A percentile compares a stretch with the other conserved stretches of the same genome.
These are phyloP conservation scores for Leucophenga montana DNA, from an alignment of 2,888 invertebrate species.

Conservation along the genomic window DNA sequence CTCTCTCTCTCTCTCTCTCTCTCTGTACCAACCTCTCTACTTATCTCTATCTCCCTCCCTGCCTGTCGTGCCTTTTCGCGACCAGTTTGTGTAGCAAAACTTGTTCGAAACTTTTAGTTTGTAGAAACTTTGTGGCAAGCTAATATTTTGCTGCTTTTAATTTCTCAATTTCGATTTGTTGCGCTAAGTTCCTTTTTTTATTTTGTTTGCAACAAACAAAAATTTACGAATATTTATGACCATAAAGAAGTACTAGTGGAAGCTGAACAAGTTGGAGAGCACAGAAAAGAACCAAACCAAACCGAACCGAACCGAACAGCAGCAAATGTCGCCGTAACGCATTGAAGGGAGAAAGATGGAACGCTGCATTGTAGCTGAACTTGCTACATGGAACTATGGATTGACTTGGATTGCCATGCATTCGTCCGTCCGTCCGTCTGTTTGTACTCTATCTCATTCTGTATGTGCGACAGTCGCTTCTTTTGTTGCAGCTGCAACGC, in stretches of 20 bases:
- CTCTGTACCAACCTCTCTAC: no score
- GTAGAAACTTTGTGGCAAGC: no score
- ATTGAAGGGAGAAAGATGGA: neutral
- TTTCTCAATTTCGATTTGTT: slow-evolving; percentile 31
- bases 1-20: no score
- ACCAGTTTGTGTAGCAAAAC: slow-evolving; percentile 3
- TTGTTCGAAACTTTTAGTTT: slow-evolving; percentile 8
- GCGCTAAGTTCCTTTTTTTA: slow-evolving; percentile 19
- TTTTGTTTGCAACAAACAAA: neutral
- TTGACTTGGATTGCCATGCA: no score
- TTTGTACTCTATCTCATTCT: slow-evolving; percentile 5
- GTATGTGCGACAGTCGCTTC: slow-evolving; percentile 16
- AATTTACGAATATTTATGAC: slow-evolving; percentile 24
- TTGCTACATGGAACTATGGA: neutral
- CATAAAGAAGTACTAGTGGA: neutral
- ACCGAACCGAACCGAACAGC: neutral
- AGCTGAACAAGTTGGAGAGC: neutral
- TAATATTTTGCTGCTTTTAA: slow-evolving; percentile 7
- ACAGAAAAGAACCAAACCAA: neutral
- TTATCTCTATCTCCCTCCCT: no score
- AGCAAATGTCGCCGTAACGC: slow-evolving; percentile 4
- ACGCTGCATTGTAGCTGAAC: slow-evolving; percentile 9
- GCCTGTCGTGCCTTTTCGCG: no score
- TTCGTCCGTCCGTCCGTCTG: no score
- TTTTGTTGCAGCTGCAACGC: slow-evolving; percentile 36